Base-by-base conservation (phyloP, 1,140 invertebrate genomes). In the Drosophila ogumai region DNA sequence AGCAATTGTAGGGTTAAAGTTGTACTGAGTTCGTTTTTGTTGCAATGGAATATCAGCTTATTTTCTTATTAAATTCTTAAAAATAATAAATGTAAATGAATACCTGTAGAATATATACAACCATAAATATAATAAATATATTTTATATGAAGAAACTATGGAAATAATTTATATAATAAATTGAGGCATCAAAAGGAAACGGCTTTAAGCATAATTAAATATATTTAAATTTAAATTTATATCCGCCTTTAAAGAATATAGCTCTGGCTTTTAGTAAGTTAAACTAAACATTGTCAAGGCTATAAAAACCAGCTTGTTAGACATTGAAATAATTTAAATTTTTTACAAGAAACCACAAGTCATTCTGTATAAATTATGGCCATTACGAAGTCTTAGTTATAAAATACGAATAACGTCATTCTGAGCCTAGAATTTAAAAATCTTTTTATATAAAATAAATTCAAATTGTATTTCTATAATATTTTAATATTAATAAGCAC, bases 301-400 rank as follows among this genome's bases (percentile, higher is more conserved):
- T 36, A 15, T 36, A 52, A 34, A 52, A 52, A 52, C 50, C 17
- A 34, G 31, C 17, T 52, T 4, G 12, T 28, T 28, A 9, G 7
- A 3, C 13, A 47, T 47, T 50, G 22, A 54, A 52, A 36, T 54
- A 36, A 4, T 54, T 36, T 15, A 22, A 36, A 22, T 36, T 17
- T 49, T 9, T 1, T 12, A 36, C 0, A 17, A 19, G 3, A 54
- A 54, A 15, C 6, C 3, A 3, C 32, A 22, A 54, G 32, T 36
- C 50, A 54, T 15, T 54, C 50, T 22, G 50, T 36, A 54, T 54
- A 54, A 36, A 36, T 54, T 54, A 54, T 22, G 15, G 3, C 22
- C 17, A 19, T 22, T 22, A 22, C 31, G 6, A 52, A 6, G 12
- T 15, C 31, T 34, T 34, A 8, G 28, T 7, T 17, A 17, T 7